A percentile compares a stretch with the other conserved stretches of the same genome.
Conservation (phyloP, 2,888 invertebrate species). For the Tuta absoluta region DNA sequence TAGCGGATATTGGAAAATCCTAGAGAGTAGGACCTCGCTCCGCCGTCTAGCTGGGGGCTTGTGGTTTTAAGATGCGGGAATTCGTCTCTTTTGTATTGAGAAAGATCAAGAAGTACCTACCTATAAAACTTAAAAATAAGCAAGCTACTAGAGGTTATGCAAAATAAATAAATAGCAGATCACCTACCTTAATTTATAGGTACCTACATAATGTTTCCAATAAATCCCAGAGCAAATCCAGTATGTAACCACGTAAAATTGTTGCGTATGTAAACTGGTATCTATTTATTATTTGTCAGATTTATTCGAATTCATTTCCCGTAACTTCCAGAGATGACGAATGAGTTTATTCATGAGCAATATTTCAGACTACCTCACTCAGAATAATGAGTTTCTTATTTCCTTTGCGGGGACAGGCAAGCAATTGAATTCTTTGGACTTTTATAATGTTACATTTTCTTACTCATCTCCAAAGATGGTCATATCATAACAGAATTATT, state of each 20-base stretch:
- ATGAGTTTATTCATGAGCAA: conserved; percentile 7
- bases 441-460: background rate
- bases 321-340: conserved; percentile 3
- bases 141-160: no score
- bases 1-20: conserved; percentile 24
- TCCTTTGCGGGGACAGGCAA: background rate
- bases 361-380: background rate
- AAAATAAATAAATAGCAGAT: no score
- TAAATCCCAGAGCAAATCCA: no score
- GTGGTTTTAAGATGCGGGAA: conserved; percentile 15
- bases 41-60: background rate
- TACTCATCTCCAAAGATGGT: background rate
- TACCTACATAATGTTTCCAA: no score
- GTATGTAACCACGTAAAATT: no score
- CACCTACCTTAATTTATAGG: no score
- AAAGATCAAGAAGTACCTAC: background rate
- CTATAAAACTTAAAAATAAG: no score
- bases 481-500: background rate
- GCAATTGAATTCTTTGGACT: background rate
- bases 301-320: background rate
- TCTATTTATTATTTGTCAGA: conserved; percentile 2
- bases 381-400: background rate
- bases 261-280: background rate
- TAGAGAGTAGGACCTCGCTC: conserved; percentile 6
- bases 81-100: background rate